These are phyloP conservation scores for Lasioglossum figueresi DNA, from an alignment of 2,888 invertebrate genomes.

Conservation along the genomic window DNA sequence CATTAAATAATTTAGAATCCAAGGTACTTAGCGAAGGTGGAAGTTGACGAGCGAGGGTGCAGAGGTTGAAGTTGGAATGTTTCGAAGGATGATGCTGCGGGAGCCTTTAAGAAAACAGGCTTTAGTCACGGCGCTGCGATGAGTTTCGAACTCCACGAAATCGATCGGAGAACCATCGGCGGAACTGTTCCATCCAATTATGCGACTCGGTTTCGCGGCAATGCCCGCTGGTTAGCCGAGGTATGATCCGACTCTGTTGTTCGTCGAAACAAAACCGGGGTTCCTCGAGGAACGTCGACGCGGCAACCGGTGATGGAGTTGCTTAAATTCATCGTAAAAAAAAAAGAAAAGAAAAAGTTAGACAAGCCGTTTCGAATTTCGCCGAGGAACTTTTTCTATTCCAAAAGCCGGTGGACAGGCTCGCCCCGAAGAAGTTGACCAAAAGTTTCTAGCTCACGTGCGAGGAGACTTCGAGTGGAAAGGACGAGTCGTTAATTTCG, in stretches of 20 bases:
- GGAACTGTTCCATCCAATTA: background rate
- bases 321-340: conserved; percentile 37
- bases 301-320: conserved; percentile 15
- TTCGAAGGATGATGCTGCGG: background rate
- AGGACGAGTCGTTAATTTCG: conserved; percentile 76
- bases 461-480: conserved; percentile 60
- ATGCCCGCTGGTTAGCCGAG: background rate
- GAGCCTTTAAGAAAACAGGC: background rate
- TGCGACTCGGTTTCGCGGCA: background rate
- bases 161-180: background rate
- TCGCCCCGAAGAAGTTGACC: conserved; percentile 50
- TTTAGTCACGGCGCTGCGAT: background rate
- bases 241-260: background rate
- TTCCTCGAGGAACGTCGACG: background rate
- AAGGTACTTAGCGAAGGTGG: background rate
- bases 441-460: conserved; percentile 67
- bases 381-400: conserved; percentile 55
- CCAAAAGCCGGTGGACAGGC: conserved; percentile 33
- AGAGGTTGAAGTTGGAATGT: background rate
- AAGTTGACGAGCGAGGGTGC: background rate
- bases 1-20: background rate
- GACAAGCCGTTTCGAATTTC: conserved; percentile 52
- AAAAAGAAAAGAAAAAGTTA: conserved; percentile 24
- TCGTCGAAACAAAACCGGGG: background rate
- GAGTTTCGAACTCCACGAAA: background rate